Base-by-base conservation (phyloP, 2,797 vertebrate species). In the Propithecus perrieri region DNA sequence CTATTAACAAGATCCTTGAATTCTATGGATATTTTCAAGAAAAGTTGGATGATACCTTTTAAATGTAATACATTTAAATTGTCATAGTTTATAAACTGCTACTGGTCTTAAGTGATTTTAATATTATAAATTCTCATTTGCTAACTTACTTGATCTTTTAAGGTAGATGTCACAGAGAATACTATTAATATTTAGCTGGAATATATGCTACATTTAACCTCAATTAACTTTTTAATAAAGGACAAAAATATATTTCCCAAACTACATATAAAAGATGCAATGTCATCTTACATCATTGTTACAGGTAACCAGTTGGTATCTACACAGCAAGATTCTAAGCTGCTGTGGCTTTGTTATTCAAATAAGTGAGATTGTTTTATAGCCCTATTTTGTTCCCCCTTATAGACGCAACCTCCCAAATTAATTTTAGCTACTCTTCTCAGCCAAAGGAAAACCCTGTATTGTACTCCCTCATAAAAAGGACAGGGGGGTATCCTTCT, bases 211-310 rank as follows among this genome's bases (percentile, higher is more conserved):
- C 41, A 87, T 87, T 93, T 96, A 67, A 83, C 69, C 75, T 94
- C 28, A 89, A 30, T 86, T 81, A 91, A 72, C 30, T 86, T 89
- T 83, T 95, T 74, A n/a, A 83, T 72, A 61, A 91, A 81, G n/a
- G 20, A 94, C 85, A 86, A 81, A 96, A 94, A 85, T 46, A 35
- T 65, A 61, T 89, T 92, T 95, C 55, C 26, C 35, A 46, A 89
- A 74, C 71, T 96, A 30, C 89, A 41, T 89, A 26, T 84, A 91
- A 83, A 79, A 91, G 28, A 43, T 96, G 4, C 57, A 93, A 1
- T 75, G 10, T 78, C 41, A 61, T 72, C 26, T 46, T 75, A 41
- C 53, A 65, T 65, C 57, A 90, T 78, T 85, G 43, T 92, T 72
- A 75, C 38, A 69, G 5, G 33, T 92, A 90, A 24, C 43, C 94